Evolutionary conservation across 2,113 vertebrate genomes (phyloP), one percentile per base, ranked within the genome.

Genomic region (Poicephalus meyeri): DNA sequence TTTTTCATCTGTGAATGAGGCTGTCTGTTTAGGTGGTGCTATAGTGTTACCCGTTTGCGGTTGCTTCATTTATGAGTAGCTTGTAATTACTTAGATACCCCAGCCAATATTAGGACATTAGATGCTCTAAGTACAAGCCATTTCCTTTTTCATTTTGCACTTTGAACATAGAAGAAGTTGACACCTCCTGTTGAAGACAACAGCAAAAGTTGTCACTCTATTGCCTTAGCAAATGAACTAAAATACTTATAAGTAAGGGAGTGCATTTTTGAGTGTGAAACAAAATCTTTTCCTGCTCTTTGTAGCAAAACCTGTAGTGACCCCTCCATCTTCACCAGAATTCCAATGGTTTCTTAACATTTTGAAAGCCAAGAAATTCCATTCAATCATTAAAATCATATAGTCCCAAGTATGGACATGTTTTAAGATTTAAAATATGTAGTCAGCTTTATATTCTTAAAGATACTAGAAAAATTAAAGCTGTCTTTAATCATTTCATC

Each of bases 321-420:
- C 2, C 3, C 1, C 9, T 70, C 9, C 23, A 50, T 37, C 28
- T 92, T 72, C 37, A 47, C 7, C 29, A 83, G 16, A 9, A 53
- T 84, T 64, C 20, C 31, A 58, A 12, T 24, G 5, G 8, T 35
- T 81, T 77, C 55, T 15, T 76, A 83, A 50, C 6, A 47, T 55
- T 80, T 58, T 23, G 18, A 58, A 74, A 63, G 15, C 29, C 23
- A 78, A 78, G 28, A 81, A 81, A 79, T 79, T 71, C 29, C 33
- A 28, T 53, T 79, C 19, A 46, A 25, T 86, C 49, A 31, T 58
- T 84, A 55, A 92, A 86, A 65, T 70, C 14, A 64, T 33, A 26
- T 0, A 3, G 11, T 50, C 13, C 11, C n/a, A 66, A 56, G 3
- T 53, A 21, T 17, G 7, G n/a, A 25, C 28, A 29, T 17, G 21